These are phyloP conservation scores for Seira musarum DNA, from an alignment of 2,888 invertebrate genomes.

Conservation along the genomic window DNA sequence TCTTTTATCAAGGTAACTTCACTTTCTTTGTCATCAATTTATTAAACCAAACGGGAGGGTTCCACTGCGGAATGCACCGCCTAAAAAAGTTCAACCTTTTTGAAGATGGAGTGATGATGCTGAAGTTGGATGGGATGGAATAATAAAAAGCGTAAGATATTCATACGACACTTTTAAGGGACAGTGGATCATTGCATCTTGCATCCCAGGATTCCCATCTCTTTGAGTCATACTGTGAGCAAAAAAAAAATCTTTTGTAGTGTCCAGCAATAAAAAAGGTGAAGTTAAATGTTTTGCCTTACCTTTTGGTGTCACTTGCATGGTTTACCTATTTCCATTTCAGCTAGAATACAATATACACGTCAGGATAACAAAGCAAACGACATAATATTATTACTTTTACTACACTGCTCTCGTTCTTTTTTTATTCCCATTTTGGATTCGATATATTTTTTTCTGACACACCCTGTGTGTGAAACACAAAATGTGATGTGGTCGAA, in stretches of 20 bases:
- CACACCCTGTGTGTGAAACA: slow-evolving; percentile 33
- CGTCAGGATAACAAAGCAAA: not conserved
- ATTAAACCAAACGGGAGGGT: slow-evolving; percentile 47
- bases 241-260: slow-evolving; percentile 45
- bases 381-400: slow-evolving; percentile 39
- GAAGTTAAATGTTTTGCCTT: slow-evolving; percentile 1
- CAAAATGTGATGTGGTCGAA: too few relatives aligned
- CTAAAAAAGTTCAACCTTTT: slow-evolving; percentile 10
- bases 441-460: slow-evolving; percentile 2
- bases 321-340: slow-evolving; percentile 14
- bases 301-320: too few relatives aligned
- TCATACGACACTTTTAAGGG: too few relatives aligned
- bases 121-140: too few relatives aligned
- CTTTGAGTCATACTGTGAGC: slow-evolving; percentile 32
- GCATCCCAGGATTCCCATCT: not conserved
- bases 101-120: too few relatives aligned
- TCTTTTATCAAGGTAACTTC: not conserved
- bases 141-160: too few relatives aligned
- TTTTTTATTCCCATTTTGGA: not conserved
- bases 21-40: slow-evolving; percentile 41
- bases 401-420: slow-evolving; percentile 44
- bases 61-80: slow-evolving; percentile 41
- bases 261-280: not conserved
- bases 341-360: too few relatives aligned
- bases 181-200: too few relatives aligned